phyloP scores from a whole-genome alignment of 1,140 invertebrate genomes.

The Micrasema longulum region DNA sequence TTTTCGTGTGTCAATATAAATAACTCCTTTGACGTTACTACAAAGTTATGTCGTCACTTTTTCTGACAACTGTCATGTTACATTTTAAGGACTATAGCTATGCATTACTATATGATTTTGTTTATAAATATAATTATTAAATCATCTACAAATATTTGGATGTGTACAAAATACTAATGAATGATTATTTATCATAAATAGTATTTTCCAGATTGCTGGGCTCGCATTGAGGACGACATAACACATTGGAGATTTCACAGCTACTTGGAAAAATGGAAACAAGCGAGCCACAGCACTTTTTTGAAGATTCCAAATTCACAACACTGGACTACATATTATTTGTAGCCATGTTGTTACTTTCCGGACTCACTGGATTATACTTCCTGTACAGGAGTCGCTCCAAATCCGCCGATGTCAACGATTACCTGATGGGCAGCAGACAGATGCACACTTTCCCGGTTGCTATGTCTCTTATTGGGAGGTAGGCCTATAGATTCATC shows the following conservation, averaged over 20 bases:
- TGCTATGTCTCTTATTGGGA: constrained; percentile 84
- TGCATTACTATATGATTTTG: too few species aligned
- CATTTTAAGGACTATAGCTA: too few species aligned
- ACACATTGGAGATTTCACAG: neutral
- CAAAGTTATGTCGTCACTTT: too few species aligned
- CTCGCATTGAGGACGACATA: neutral
- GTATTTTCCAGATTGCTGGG: constrained; percentile 4
- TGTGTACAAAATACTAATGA: too few species aligned
- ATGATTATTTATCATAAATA: neutral
- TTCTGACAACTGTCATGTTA: too few species aligned
- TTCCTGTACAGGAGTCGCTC: constrained; percentile 71
- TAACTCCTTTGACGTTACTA: too few species aligned
- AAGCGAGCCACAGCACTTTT: neutral
- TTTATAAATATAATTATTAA: too few species aligned
- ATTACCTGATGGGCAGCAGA: constrained; percentile 80
- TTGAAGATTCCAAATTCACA: constrained; percentile 63
- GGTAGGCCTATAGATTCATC: constrained; percentile 69
- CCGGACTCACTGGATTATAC: constrained; percentile 79
- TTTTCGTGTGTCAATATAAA: too few species aligned
- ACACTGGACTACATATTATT: constrained; percentile 74
- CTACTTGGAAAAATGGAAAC: constrained; percentile 10
- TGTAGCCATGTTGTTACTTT: constrained; percentile 71
- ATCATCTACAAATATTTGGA: too few species aligned
- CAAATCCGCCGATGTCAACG: constrained; percentile 70
- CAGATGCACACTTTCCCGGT: constrained; percentile 82